These are phyloP conservation scores for Clivina fossor DNA, from an alignment of 2,888 invertebrate genomes.

Conservation along the genomic window DNA sequence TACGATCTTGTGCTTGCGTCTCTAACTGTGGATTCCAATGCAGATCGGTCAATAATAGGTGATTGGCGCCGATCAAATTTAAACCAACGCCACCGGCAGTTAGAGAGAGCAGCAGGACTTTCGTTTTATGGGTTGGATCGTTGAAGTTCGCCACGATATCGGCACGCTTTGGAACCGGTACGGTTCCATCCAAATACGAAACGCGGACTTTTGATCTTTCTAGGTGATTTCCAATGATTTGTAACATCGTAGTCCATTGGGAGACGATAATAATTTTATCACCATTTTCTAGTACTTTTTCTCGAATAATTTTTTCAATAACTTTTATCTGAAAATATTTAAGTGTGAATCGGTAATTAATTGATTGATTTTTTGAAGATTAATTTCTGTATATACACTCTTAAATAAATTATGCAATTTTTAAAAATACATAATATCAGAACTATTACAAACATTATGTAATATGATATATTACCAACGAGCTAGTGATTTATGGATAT, in stretches of 20 bases:
- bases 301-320: slow-evolving; percentile 60
- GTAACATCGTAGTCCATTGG: slow-evolving; percentile 86
- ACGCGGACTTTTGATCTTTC: slow-evolving; percentile 55
- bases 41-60: slow-evolving; percentile 85
- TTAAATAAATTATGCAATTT: background rate
- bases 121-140: slow-evolving; percentile 57
- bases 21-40: slow-evolving; percentile 99
- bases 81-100: slow-evolving; percentile 94
- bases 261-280: slow-evolving; percentile 87
- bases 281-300: slow-evolving; percentile 56
- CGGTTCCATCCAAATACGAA: slow-evolving; percentile 72
- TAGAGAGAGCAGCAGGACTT: slow-evolving; percentile 80
- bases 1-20: slow-evolving; percentile 90
- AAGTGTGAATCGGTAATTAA: too few species aligned
- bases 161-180: slow-evolving; percentile 72
- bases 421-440: slow-evolving; percentile 22
- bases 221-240: slow-evolving; percentile 71
- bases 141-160: slow-evolving; percentile 74
- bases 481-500: too few species aligned
- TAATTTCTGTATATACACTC: too few species aligned
- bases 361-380: too few species aligned
- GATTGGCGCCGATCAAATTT: slow-evolving; percentile 90
- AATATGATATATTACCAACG: slow-evolving; percentile 41
- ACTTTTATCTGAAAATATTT: slow-evolving; percentile 58
- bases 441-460: slow-evolving; percentile 5